These are phyloP conservation scores for Bursaphelenchus mucronatus DNA, from an alignment of 1,140 invertebrate species.

Conservation along the genomic window DNA sequence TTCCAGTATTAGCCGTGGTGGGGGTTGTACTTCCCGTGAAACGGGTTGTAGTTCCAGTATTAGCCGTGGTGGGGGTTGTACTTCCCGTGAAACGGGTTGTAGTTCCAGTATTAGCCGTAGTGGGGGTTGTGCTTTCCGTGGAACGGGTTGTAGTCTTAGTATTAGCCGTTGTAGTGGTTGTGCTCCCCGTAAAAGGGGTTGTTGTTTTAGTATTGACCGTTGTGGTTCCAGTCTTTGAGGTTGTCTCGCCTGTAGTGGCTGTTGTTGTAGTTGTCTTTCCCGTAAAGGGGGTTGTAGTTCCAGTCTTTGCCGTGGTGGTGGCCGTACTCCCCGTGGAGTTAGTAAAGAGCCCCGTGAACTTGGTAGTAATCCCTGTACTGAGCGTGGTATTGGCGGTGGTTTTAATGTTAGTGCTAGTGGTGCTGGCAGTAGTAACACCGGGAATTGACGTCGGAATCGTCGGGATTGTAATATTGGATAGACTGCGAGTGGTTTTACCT, in stretches of 20 bases:
- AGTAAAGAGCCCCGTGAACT: not conserved
- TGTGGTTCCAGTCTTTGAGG: too few relatives aligned
- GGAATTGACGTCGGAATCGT: not conserved
- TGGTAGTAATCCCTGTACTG: not conserved
- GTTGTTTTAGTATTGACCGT: too few relatives aligned
- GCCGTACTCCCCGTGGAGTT: not conserved
- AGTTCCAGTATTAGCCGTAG: not conserved
- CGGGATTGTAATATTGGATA: slow-evolving; percentile 1
- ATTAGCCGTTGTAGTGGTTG: too few relatives aligned
- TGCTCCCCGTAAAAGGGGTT: too few relatives aligned
- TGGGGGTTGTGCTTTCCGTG: too few relatives aligned
- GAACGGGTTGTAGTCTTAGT: too few relatives aligned
- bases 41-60: slow-evolving; percentile 4
- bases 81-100: not conserved
- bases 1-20: not conserved
- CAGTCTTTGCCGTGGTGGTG: too few relatives aligned
- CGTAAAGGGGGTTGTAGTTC: too few relatives aligned
- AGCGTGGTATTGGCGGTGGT: too few relatives aligned
- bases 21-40: not conserved
- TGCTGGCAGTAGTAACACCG: too few relatives aligned
- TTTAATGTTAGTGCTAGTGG: too few relatives aligned
- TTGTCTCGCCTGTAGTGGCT: not conserved
- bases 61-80: not conserved
- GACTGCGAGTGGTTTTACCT: not conserved
- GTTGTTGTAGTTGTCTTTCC: too few relatives aligned